A percentile compares a stretch with the other conserved stretches of the same genome.
Conservation (phyloP, 37 sponge, comb jelly and placozoan genomes). For the Beroe forskalii region DNA sequence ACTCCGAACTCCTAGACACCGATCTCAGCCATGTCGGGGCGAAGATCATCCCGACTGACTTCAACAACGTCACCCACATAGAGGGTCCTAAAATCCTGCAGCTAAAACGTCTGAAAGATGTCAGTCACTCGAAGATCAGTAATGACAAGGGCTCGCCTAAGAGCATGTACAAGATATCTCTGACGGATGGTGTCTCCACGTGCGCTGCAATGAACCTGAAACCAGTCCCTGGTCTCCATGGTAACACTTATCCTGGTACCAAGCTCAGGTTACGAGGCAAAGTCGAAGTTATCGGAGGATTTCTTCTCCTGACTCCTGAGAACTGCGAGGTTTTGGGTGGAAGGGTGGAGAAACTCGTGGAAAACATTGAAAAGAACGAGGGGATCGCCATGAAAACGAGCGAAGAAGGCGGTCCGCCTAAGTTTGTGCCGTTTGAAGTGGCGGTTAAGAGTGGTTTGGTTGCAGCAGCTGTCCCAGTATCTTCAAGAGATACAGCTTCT, state of each 20-base stretch:
- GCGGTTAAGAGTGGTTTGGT: not conserved
- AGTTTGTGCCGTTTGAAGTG: conserved; percentile 31
- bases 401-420: not conserved
- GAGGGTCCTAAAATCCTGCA: conserved; percentile 35
- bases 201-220: conserved; percentile 53
- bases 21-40: conserved; percentile 26
- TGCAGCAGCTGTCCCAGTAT: too few relatives aligned
- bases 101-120: conserved; percentile 25
- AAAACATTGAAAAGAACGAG: conserved; percentile 63
- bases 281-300: conserved; percentile 27
- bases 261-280: not conserved
- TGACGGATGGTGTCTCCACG: not conserved
- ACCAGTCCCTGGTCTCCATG: not conserved
- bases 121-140: conserved; percentile 54
- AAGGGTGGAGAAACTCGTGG: conserved; percentile 55
- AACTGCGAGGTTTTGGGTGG: conserved; percentile 57
- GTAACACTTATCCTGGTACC: conserved; percentile 46
- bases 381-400: not conserved
- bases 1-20: conserved; percentile 48
- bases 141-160: conserved; percentile 23
- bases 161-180: conserved; percentile 34
- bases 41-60: conserved; percentile 31
- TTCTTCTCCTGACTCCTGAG: conserved; percentile 9
- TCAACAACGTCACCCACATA: not conserved
- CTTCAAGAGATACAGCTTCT: too few relatives aligned